Base-by-base conservation (phyloP, 2,888 invertebrate species). In the Orchestes rusci region DNA sequence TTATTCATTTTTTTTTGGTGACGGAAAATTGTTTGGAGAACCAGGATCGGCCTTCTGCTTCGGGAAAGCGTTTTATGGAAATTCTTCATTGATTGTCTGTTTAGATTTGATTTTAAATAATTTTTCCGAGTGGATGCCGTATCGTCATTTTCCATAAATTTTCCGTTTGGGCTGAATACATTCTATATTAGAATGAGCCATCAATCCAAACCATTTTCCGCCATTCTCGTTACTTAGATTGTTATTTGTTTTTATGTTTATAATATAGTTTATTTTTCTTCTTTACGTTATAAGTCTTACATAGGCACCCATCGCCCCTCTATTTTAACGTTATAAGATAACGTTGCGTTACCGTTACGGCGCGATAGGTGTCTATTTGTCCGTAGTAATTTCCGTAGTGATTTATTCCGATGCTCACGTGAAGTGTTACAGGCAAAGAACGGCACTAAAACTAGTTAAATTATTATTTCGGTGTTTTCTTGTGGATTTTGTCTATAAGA, bases 231-330 rank as follows among this genome's bases (percentile, higher is more conserved):
- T 10, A 5, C 23, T 5, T 10, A 10, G 23, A 23, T 67, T 67
- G 68, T 68, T 68, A 67, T 66, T 68, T 68, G 68, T 68, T 68
- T 68, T 68, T 67, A 68, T 67, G 67, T 68, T 67, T 68, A 67
- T 68, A n/a, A 67, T 68, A 68, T 67, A 68, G 68, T 68, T 64
- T 68, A 68, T 68, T 68, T 63, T 67, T 67, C n/a, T n/a, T n/a
- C n/a, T n/a, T n/a, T n/a, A n/a, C n/a, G n/a, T n/a, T n/a, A n/a
- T 30, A 5, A 5, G 31, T 67, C 66, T 65, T 66, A 66, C 66
- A 67, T 66, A 67, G 66, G 66, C 63, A 66, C 67, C 7, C 23
- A 10, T 5, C 7, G 10, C 23, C 23, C 66, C 66, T 62, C 65
- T 67, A 16, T 20, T n/a, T n/a, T 35, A 40, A 16, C 40, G 36